Evolutionary conservation across 2,797 vertebrate species (phyloP).

Genomic region (Platyrinchus mystaceus): DNA sequence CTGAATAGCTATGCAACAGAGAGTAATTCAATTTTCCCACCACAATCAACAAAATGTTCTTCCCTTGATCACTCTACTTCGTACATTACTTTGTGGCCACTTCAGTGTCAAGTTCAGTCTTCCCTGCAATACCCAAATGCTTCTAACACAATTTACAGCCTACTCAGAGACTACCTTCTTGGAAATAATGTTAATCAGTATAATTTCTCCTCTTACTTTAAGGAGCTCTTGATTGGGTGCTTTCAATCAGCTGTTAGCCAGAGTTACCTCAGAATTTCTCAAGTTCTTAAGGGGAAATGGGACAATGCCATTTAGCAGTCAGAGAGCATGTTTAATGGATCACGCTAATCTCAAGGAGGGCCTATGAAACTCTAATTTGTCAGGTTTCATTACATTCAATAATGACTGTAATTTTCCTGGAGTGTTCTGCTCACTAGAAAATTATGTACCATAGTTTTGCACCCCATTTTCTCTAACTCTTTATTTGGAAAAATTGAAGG

Average conservation of each 20-base stretch:
- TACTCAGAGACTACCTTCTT: constrained; percentile 39
- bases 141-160: constrained; percentile 51
- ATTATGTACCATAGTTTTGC: constrained; percentile 12
- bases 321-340: constrained; percentile 59
- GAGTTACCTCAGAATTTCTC: constrained; percentile 29
- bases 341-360: constrained; percentile 50
- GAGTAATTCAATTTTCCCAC: constrained; percentile 43
- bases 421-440: constrained; percentile 56
- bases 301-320: constrained; percentile 51
- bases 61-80: constrained; percentile 3
- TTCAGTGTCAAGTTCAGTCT: constrained; percentile 53
- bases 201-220: constrained; percentile 43
- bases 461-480: constrained; percentile 27
- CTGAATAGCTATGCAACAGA: constrained; percentile 10
- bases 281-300: constrained; percentile 12
- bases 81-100: constrained; percentile 43
- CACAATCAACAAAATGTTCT: constrained; percentile 53
- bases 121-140: constrained; percentile 38
- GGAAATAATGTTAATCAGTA: constrained; percentile 62
- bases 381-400: constrained; percentile 71
- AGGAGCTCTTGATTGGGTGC: constrained; percentile 5
- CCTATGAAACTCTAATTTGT: constrained; percentile 62
- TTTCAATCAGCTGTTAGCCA: constrained; percentile 49
- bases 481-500: not conserved
- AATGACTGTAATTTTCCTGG: constrained; percentile 50